Base-by-base conservation (phyloP, 2,888 invertebrate genomes). In the Tenthredo distinguenda region DNA sequence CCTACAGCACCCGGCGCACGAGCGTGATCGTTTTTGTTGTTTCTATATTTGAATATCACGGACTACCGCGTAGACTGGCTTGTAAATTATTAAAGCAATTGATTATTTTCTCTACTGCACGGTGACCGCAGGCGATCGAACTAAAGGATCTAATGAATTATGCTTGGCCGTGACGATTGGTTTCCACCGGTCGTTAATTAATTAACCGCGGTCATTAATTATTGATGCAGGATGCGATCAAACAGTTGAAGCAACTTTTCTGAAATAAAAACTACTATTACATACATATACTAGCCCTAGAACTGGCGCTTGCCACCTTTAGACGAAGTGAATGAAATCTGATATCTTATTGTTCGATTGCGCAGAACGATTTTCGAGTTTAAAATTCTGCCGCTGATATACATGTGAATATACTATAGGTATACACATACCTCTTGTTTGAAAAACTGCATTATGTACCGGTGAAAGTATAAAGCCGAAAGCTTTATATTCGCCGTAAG, bases 1-100 rank as follows among this genome's bases (percentile, higher is more conserved):
- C 82, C 40, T 40, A n/a, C 72, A n/a, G 40, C n/a, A 6, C 21
- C 40, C n/a, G 43, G 31, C 77, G 21, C n/a, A 55, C 77, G 77
- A 55, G 55, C 77, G 77, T 77, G 50, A 34, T 55, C 31, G 40
- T 55, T 55, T 74, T 55, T 77, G 55, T 58, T 37, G 21, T 81
- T 81, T 81, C 3, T 21, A 81, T 62, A 83, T 83, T 47, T 31
- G 47, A 83, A 68, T 68, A 68, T 65, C 68, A 34, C 83, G 37
- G 47, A 47, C 50, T 7, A 47, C 65, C 37, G 68, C 68, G 68
- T 71, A 43, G 68, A 34, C 71, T 21, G 83, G 21, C 68, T 47
- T 71, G 31, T 83, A 83, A 83, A 68, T 83, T 83, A 83, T 83
- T 83, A 21, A 83, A 47, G 55, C 65, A 18, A 83, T 83, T 83